Evolutionary conservation across 2,888 invertebrate genomes (phyloP).

Genomic region (Portevinia maculata): DNA sequence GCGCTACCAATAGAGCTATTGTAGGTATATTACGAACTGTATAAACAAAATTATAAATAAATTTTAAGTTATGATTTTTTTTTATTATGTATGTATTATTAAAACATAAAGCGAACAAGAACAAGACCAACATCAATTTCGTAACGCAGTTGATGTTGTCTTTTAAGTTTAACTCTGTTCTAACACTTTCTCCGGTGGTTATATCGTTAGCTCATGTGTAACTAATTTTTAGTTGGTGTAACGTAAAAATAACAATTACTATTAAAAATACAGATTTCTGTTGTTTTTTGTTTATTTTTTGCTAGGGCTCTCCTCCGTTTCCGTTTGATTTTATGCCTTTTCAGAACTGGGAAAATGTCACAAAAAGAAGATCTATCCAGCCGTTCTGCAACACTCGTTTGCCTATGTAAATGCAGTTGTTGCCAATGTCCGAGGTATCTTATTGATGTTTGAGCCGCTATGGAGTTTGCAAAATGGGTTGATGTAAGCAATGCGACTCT

Average conservation of each 20-base stretch:
- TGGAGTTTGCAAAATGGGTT: too few relatives aligned
- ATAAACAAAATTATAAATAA: constrained; percentile 23
- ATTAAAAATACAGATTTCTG: constrained; percentile 31
- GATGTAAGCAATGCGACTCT: too few relatives aligned
- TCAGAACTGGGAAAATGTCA: too few relatives aligned
- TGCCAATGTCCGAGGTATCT: too few relatives aligned
- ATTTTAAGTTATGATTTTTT: constrained; percentile 5
- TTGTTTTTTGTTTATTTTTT: background rate
- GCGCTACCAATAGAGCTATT: constrained; percentile 15
- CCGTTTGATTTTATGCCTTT: too few relatives aligned
- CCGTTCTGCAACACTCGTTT: too few relatives aligned
- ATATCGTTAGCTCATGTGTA: constrained; percentile 66
- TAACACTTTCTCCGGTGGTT: constrained; percentile 43
- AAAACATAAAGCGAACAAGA: constrained; percentile 26
- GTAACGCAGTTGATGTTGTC: constrained; percentile 59
- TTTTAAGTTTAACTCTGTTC: constrained; percentile 60
- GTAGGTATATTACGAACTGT: constrained; percentile 51
- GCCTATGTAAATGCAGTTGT: too few relatives aligned
- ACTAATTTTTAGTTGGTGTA: constrained; percentile 69
- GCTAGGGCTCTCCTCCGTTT: too few relatives aligned
- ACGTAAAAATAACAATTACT: constrained; percentile 68
- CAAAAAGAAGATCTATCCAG: too few relatives aligned
- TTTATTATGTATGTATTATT: constrained; percentile 15
- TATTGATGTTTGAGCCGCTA: too few relatives aligned
- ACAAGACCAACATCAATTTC: constrained; percentile 48